Conservation (phyloP, 2,888 invertebrate genomes). For the Caenorhabditis sp. region DNA sequence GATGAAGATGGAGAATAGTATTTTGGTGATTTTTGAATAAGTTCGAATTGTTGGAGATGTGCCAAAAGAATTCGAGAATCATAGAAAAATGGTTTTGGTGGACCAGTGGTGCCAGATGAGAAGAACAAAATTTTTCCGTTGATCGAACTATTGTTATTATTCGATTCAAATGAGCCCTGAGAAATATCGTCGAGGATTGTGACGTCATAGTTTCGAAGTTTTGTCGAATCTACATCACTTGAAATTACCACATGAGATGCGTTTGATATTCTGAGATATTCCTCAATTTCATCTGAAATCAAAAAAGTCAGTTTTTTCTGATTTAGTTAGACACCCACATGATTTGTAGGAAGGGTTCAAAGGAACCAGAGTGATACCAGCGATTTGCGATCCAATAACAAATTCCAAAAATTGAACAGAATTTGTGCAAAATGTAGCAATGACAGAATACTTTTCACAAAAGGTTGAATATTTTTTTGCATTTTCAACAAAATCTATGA, state of each 20-base stretch:
- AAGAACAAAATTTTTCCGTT: constrained; percentile 56
- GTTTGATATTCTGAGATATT: constrained; percentile 30
- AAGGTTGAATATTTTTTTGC: neutral
- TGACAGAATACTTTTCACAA: neutral
- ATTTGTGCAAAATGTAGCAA: constrained; percentile 45
- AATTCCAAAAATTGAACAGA: constrained; percentile 39
- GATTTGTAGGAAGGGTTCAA: constrained; percentile 55
- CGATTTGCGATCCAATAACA: constrained; percentile 31
- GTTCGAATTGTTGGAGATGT: constrained; percentile 38
- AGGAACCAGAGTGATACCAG: constrained; percentile 42
- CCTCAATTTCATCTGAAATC: constrained; percentile 46
- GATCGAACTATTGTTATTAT: neutral
- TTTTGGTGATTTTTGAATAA: constrained; percentile 8
- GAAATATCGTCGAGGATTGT: constrained; percentile 3
- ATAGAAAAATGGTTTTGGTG: constrained; percentile 54
- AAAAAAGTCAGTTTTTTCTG: neutral
- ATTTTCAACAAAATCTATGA: neutral
- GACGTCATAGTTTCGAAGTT: constrained; percentile 21
- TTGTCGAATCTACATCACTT: constrained; percentile 23
- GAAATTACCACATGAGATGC: constrained; percentile 23
- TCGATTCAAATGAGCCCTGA: too few species aligned
- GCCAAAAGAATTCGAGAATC: constrained; percentile 45
- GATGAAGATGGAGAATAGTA: constrained; percentile 8
- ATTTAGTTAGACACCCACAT: constrained; percentile 15
- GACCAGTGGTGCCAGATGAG: constrained; percentile 64